Evolutionary conservation across 1,140 invertebrate genomes (phyloP), one percentile per base, ranked within the genome.

Genomic region (Sarcophaga peregrina): DNA sequence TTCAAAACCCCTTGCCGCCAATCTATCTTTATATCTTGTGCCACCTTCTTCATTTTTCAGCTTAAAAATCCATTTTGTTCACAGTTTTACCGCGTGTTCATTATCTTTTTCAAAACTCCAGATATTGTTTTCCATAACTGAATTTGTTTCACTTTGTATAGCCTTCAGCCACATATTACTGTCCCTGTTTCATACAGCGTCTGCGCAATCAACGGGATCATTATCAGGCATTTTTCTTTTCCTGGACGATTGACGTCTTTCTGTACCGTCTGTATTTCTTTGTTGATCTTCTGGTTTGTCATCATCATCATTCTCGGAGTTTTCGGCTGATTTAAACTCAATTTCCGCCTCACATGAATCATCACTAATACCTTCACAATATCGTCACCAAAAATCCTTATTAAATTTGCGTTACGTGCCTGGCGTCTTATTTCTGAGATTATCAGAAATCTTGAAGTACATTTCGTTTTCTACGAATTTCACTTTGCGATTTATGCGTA

Each of bases 11-110:
- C 47, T 76, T 75, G 82, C 50, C 1, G 54, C 82, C 9, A 82
- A 75, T 50, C 82, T 73, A 3, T 72, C 68, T 15, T 82, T 74
- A 54, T 74, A 82, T 6, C 54, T 46, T 6, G 50, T 52, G 15
- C 47, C 72, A 46, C 54, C 81, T 13, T 82, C 83, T 58, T 75
- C 15, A 50, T 4, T 17, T 76, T 72, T 52, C 25, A 17, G 52
- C 54, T 82, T 75, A 75, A 54, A 52, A 15, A 82, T 50, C 82
- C 68, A 82, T 75, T 75, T 82, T 0, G 62, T 85, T 20, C 17
- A 84, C 80, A 52, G 84, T 88, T 82, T 86, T 80, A 68, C 84
- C 83, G 88, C 13, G n/a, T 82, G 58, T 17, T 11, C 52, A 50
- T 20, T 68, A 68, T 68, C n/a, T 17, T 82, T 37, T 37, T 20